Evolutionary conservation across 1,140 invertebrate species (phyloP), one percentile per base, ranked within the genome.

Genomic region (Anastrepha obliqua): DNA sequence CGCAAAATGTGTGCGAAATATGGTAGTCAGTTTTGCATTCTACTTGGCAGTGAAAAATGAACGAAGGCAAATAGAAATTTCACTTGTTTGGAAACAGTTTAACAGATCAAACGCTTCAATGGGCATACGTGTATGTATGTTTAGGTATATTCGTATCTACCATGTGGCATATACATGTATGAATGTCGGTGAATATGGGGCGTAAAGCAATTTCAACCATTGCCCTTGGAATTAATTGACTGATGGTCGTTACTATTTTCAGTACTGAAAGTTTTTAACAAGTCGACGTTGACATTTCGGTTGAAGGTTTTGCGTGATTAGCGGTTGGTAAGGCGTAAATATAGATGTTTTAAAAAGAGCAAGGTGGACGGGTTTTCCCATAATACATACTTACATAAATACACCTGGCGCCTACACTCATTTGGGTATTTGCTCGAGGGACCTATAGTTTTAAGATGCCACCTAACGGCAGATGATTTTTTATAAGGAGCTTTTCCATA

Each of bases 1-100:
- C 6, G 15, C 29, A 29, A 29, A n/a, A 20, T 64, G 7, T 29
- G 6, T 11, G 65, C 20, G 65, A 67, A 67, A 67, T 67, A 42
- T 67, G 6, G 65, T 39, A 74, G 70, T 51, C 3, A 74, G 55
- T 81, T 81, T 81, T 58, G 7, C 51, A 55, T 78, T 78, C n/a
- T n/a, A 55, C 17, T 81, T 20, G 11, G 47, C 47, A 55, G 9
- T 20, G 47, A 17, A 74, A 74, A 47, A 47, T 42, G 67, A 8
- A 29, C 74, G 47, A 51, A 29, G 0, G 11, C n/a, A 55, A 7
- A n/a, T 55, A 5, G 13, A 15, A 55, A 81, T 55, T 51, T 55
- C 29, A 55, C n/a, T 20, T 55, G 44, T 81, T 20, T 13, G 44
- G 55, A 81, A 81, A 15, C 47, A 81, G 47, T 81, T 81, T 81